Evolutionary conservation across 2,797 vertebrate genomes (phyloP), one percentile per base, ranked within the genome.

Genomic region (Lepidocolaptes lacrymiger): DNA sequence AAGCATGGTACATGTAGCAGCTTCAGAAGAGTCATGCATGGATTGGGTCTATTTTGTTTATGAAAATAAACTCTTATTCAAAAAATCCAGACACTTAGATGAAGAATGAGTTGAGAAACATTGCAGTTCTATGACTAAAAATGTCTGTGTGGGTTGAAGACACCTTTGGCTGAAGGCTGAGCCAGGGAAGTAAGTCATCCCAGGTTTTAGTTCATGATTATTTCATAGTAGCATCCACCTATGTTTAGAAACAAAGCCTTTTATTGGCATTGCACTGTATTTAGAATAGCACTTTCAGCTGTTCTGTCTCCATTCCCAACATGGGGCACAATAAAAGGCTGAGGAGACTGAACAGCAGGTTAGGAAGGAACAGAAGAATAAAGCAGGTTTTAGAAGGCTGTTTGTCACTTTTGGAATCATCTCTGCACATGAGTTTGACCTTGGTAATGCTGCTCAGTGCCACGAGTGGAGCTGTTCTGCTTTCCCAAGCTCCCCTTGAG

Each of bases 181-280:
- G 61, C 28, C 64, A 74, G 34, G 52, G 30, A 48, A 82, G 30
- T 30, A 43, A 82, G 30, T 32, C 27, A 26, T 32, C 37, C 36
- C 41, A 88, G 48, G 26, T 51, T 84, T 86, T 39, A 46, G 19
- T 63, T 89, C 37, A 37, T 19, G 24, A 12, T 69, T 66, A 61
- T 64, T 83, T 82, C 74, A 69, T 32, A 63, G 44, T 19, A 81
- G n/a, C 37, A 59, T 39, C 34, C 46, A 66, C 16, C 48, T 39
- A 26, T 46, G 18, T 63, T 95, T 77, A 80, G 64, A 72, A 91
- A 88, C 43, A 87, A 74, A 49, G 17, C 10, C 26, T 66, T 82
- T 54, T 61, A 39, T 44, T 84, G 69, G 37, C 28, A 48, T 39
- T 56, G 36, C 26, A 17, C 28, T 90, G 7, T 56, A 78, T 64